Evolutionary conservation across 2,113 vertebrate species (phyloP).

Genomic region (Cochlearius cochlearius): DNA sequence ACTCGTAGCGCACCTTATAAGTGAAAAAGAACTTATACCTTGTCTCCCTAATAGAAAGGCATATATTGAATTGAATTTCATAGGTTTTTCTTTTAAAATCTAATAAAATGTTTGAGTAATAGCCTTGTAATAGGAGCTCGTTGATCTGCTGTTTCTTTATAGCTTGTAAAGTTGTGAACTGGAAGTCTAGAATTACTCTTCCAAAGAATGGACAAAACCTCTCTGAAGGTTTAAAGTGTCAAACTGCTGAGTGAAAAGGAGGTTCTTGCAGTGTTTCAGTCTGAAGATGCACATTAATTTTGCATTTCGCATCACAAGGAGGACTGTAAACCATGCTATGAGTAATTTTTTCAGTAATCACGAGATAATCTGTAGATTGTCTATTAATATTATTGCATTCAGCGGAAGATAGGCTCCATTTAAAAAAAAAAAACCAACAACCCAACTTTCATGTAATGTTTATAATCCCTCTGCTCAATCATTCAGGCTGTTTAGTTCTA

Average conservation of each 20-base stretch:
- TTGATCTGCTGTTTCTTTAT: background rate
- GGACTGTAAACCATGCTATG: background rate
- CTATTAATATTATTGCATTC: background rate
- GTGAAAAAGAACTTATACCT: background rate
- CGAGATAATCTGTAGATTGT: background rate
- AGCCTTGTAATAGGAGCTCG: background rate
- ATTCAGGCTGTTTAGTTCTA: background rate
- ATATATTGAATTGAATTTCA: background rate
- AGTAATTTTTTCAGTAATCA: background rate
- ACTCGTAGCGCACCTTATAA: rapidly evolving
- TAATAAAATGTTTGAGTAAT: background rate
- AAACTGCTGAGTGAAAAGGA: background rate
- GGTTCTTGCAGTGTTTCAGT: background rate
- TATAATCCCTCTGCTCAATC: background rate
- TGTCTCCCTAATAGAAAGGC: background rate
- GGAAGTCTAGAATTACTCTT: background rate
- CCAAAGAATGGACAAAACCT: background rate
- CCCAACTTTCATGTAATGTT: background rate
- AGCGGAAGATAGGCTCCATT: background rate
- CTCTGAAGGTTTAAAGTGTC: background rate
- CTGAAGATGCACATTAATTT: background rate
- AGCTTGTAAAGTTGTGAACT: background rate
- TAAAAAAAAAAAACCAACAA: background rate
- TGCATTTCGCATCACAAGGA: background rate
- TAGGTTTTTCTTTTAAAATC: background rate